Base-by-base conservation (phyloP, 2,113 vertebrate species). In the Nycticorax nycticorax region DNA sequence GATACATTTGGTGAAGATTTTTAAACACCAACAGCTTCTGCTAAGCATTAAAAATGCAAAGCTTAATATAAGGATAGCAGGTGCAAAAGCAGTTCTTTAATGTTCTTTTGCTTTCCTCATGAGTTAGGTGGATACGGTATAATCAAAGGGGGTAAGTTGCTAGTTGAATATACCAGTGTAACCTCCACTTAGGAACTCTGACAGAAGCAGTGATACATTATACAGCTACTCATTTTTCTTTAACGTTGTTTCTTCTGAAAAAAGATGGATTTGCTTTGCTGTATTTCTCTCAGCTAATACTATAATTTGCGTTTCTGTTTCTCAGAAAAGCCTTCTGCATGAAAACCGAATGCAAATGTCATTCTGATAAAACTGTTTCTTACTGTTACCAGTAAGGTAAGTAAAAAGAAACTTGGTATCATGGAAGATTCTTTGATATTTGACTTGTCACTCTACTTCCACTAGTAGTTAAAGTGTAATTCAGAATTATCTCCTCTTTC, bases 1-100 rank as follows among this genome's bases (percentile, higher is more conserved):
- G 82, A 73, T 72, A 85, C 6, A 35, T 83, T 97, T 75, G 67
- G 37, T 91, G 69, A 80, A 91, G 88, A 84, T 48, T 96, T 96
- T 89, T 53, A 72, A 96, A 78, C 48, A 73, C 33, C 39, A 79
- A 18, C 71, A 82, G 84, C 73, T 95, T 89, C 93, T 69, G 79
- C 48, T 94, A 89, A 89, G 75, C 66, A 95, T 93, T 92, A 95
- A 95, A 89, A 94, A 93, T 94, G 95, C 73, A 77, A 93, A 95
- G 48, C 0, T 0, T 83, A 89, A 67, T 71, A 56, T 22, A 88
- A 86, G n/a, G 69, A 56, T 75, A 91, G 81, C 69, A 81, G 80
- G 75, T 84, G 91, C 88, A 92, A 85, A 94, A 80, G 41, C 87
- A 80, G 72, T 68, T 97, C 77, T 92, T 93, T 79, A 93, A 74